Evolutionary conservation across 2,113 vertebrate species (phyloP), one percentile per base, ranked within the genome.

Genomic region (Coregonus clupeaformis): DNA sequence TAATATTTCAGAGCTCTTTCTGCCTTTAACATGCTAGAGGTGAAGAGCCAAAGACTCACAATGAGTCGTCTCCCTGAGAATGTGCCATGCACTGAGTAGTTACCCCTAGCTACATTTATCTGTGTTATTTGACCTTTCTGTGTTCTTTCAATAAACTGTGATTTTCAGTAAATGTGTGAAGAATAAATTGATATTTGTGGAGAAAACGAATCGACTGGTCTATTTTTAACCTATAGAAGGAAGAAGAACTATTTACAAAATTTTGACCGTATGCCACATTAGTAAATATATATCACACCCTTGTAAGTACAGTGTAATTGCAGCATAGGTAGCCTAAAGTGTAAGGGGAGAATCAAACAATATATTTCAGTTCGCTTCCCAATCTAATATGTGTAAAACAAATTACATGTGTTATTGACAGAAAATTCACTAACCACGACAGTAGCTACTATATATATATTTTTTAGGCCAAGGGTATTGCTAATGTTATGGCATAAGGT

Each of bases 51-150:
- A 89, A 92, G 92, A 94, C 92, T 94, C 92, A 94, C 92, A 94
- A 86, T 94, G 92, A 91, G 92, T 94, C 92, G 92, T 93, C 89
- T 94, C 91, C 90, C 89, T 85, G 90, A 94, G 92, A 94, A 94
- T 90, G 92, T 94, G 92, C 92, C 92, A 92, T 94, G 92, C 92
- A 94, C 92, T 92, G 92, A 93, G 91, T 93, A 94, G 90, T 91
- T 90, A 88, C 90, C 90, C 91, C 89, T 88, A 91, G 90, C 91
- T 91, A 92, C 92, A 88, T 90, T 88, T 92, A 87, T 89, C 89
- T 81, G 86, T 92, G 90, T 92, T 87, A 78, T 88, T 87, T 89
- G 91, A 92, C 89, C 89, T 91, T 90, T 89, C 85, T 88, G 91
- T 93, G 92, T 91, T 90, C 92, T 93, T 94, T 93, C 90, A 94